Evolutionary conservation across 2,113 vertebrate genomes (phyloP).

Genomic region (Ursus arctos): DNA sequence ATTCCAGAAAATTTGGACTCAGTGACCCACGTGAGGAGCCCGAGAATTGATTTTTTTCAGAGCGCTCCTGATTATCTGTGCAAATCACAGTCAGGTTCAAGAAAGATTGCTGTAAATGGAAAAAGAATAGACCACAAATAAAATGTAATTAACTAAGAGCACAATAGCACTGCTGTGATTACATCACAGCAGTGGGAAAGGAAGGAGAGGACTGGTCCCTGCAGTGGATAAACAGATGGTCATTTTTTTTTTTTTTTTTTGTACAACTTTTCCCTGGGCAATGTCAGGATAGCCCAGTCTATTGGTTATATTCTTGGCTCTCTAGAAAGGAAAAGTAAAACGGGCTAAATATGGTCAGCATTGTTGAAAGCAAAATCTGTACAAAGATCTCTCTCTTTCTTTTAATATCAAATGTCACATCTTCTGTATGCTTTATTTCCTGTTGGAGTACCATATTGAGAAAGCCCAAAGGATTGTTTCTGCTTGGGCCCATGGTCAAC

Average conservation of each 20-base stretch:
- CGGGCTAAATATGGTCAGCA: no score
- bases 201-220: background rate
- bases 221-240: background rate
- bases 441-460: background rate
- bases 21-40: background rate
- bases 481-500: background rate
- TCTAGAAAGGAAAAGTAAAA: background rate
- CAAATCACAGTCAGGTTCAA: background rate
- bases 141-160: conserved; percentile 36
- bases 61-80: background rate
- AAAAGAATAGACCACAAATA: background rate
- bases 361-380: background rate
- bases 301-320: background rate
- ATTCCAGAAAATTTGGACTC: conserved; percentile 34
- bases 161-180: background rate
- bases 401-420: background rate
- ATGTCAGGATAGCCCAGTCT: background rate
- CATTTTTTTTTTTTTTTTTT: background rate
- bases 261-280: background rate
- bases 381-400: background rate
- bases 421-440: background rate
- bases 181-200: background rate
- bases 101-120: background rate
- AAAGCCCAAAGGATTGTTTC: background rate
- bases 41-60: background rate